Base-by-base conservation (phyloP, 1,140 invertebrate genomes). In the Leptinotarsa undecemlineata region DNA sequence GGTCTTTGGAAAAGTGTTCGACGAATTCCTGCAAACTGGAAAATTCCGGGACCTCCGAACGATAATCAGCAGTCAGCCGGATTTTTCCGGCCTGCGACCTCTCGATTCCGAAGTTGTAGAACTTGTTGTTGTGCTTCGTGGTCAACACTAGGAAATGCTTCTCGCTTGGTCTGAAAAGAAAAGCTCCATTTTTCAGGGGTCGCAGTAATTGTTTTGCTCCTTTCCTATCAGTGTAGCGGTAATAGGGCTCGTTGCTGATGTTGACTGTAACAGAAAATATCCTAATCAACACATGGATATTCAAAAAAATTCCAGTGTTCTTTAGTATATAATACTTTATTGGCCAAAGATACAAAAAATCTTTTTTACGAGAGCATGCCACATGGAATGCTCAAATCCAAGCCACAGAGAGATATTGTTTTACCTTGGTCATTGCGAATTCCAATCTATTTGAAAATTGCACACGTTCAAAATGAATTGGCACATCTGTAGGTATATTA, bases 101-200 rank as follows among this genome's bases (percentile, higher is more conserved):
- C 21, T 73, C 61, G 6, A 79, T 75, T 21, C 77, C 77, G n/a
- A 79, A 51, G 64, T 79, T 79, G 19, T 74, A 77, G 21, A 60
- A 74, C 33, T 23, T 74, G 1, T 47, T 61, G 2, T 63, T 47
- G 19, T 73, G 20, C 61, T 74, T 79, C 20, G 77, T 57, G 3
- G 77, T 68, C 13, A 79, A 48, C 4, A 71, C 73, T 4, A 77
- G 48, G 19, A 68, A 71, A 67, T 62, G 75, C 13, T 64, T 33
- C 19, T 72, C 23, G 57, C 77, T 77, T 14, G 72, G 75, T 60
- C 77, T 61, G n/a, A 79, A 73, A 15, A 79, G n/a, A 17, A 79
- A 79, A 20, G 76, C 76, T 6, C 77, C 77, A 23, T 79, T 70
- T 57, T 66, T 67, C 3, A 79, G 19, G 21, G 70, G 48, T 19